Evolutionary conservation across 2,888 invertebrate genomes (phyloP).

Genomic region (Hemaris fuciformis): DNA sequence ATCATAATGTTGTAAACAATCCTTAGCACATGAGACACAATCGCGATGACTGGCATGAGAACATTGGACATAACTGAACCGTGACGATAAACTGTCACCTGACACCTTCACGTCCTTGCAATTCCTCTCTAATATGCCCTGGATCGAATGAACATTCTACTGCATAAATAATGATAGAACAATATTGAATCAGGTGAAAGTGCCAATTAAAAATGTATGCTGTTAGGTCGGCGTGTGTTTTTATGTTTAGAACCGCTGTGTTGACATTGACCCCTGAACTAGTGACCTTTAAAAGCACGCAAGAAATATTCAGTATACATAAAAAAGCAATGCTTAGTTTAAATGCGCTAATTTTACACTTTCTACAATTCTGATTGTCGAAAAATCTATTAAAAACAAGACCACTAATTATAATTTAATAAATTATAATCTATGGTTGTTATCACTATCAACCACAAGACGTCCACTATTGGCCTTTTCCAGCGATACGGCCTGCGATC

Average conservation of each 20-base stretch:
- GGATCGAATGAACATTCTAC: slow-evolving; percentile 3
- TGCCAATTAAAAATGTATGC: slow-evolving; percentile 3
- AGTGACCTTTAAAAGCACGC: background rate
- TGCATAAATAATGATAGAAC: background rate
- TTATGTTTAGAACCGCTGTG: background rate
- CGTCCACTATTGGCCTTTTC: too few species aligned
- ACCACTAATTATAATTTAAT: too few species aligned
- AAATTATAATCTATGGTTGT: too few species aligned
- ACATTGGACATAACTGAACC: slow-evolving; percentile 45
- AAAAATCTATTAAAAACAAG: background rate
- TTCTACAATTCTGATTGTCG: background rate
- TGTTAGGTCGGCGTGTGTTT: background rate
- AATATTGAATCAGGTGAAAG: background rate
- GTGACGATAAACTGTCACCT: slow-evolving; percentile 50
- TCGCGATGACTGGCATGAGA: slow-evolving; percentile 30
- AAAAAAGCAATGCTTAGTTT: too few species aligned
- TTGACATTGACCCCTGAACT: background rate
- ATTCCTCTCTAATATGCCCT: slow-evolving; percentile 45
- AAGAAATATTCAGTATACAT: background rate
- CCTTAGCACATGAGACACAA: background rate
- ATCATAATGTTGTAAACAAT: slow-evolving; percentile 9
- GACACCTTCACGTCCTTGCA: slow-evolving; percentile 53
- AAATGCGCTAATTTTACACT: too few species aligned
- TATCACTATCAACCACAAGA: too few species aligned
- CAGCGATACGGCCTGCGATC: too few species aligned